A percentile compares a stretch with the other conserved stretches of the same genome.
Conservation (phyloP, 2,113 vertebrate genomes). For the Catagonus wagneri region DNA sequence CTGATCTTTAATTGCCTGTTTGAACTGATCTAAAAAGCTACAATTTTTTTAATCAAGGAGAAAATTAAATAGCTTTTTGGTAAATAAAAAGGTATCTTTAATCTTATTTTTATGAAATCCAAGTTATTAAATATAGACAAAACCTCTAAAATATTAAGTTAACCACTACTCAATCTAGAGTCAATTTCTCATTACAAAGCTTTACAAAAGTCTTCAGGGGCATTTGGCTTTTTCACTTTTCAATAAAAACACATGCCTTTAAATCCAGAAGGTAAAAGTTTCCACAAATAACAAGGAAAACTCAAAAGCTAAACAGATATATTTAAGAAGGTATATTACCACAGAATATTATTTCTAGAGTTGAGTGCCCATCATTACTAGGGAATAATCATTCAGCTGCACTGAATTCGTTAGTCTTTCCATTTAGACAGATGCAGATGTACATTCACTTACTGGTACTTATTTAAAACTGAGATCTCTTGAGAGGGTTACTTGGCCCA, state of each 20-base stretch:
- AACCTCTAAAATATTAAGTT: constrained; percentile 75
- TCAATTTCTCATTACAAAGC: constrained; percentile 62
- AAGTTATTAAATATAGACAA: constrained; percentile 82
- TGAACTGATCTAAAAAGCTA: constrained; percentile 84
- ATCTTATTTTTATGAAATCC: constrained; percentile 82
- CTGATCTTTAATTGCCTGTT: constrained; percentile 85
- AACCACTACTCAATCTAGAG: constrained; percentile 66
- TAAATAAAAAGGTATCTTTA: constrained; percentile 83
- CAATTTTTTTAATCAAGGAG: constrained; percentile 82
- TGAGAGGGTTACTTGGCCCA: neutral
- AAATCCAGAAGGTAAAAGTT: constrained; percentile 57
- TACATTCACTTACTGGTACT: neutral
- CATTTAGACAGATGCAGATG: neutral
- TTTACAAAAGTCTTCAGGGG: constrained; percentile 64
- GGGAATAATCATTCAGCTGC: neutral
- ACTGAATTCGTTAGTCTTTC: neutral
- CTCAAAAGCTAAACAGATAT: constrained; percentile 1
- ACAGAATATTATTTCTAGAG: neutral
- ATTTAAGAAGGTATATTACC: neutral
- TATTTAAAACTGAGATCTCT: neutral
- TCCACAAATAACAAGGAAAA: constrained; percentile 47
- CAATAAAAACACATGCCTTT: constrained; percentile 66
- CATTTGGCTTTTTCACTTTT: constrained; percentile 24
- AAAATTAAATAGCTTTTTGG: constrained; percentile 84
- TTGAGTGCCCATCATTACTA: neutral